Percentiles rank a stretch among this genome's conserved stretches.
Evolutionary conservation across 2,113 vertebrate species (phyloP).

Genomic region (Boulengeromyrus knoepffleri): DNA sequence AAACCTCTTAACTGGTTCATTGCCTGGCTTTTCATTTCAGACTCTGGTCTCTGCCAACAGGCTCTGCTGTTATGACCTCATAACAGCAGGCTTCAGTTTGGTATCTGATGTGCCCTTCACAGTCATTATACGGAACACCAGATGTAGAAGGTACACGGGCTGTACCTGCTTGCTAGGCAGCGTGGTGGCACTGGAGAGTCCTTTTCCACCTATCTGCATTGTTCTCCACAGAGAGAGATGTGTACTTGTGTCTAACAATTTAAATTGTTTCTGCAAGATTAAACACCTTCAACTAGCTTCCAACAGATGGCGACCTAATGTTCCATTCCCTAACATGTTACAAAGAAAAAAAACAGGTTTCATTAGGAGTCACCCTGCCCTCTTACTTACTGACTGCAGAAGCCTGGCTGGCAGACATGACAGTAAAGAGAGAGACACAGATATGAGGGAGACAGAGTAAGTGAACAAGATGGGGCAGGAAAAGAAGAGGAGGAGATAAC

Average conservation of each 20-base stretch:
- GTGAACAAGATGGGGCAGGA: background rate
- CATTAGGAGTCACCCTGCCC: background rate
- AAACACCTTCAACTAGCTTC: conserved; percentile 14
- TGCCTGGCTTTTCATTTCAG: background rate
- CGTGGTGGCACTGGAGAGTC: background rate
- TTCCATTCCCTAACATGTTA: conserved; percentile 1
- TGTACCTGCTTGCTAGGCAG: background rate
- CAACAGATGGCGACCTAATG: conserved; percentile 24
- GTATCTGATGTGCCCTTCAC: background rate
- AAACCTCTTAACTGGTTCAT: background rate
- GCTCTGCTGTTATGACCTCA: background rate
- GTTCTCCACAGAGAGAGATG: background rate
- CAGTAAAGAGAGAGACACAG: background rate
- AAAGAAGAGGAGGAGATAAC: background rate
- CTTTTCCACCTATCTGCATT: background rate
- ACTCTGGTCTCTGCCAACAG: background rate
- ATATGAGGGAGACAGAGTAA: background rate
- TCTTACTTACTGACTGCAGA: background rate
- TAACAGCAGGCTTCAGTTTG: background rate
- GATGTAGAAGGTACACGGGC: background rate
- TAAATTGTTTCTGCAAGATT: conserved; percentile 21
- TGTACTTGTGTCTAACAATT: background rate
- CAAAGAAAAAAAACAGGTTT: background rate
- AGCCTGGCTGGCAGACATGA: background rate
- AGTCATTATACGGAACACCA: background rate